Base-by-base conservation (phyloP, 2,888 invertebrate genomes). In the Diogma glabrata region DNA sequence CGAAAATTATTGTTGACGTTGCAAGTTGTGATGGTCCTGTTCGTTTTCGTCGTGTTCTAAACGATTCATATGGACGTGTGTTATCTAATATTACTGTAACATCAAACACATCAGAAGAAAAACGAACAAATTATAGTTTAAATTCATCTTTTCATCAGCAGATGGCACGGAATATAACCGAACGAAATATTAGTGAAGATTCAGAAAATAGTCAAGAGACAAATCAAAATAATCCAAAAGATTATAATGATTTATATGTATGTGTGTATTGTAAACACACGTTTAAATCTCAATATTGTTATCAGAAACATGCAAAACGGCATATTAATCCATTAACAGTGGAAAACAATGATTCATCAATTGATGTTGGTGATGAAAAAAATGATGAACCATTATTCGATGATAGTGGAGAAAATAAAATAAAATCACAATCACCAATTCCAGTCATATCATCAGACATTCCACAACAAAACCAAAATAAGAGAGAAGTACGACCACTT, bases 1-100 rank as follows among this genome's bases (percentile, higher is more conserved):
- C 68, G 24, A 79, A 77, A 63, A 79, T 85, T 0, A 81, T 90
- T 2, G 71, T 88, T 54, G 91, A 92, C 67, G 78, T 91, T n/a
- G 92, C 91, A 1, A 89, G 86, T 55, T 92, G 92, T 67, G 92
- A 92, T 67, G 92, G 92, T 0, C 92, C 92, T 0, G 90, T 92
- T 1, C 76, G 84, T 22, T 87, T 92, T 69, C 87, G 87, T 60
- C 76, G 91, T 2, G 88, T 92, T 3, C 72, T 89, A 3, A 92
- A 92, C 71, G 81, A 79, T 48, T 87, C 88, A 53, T 92, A 89
- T 72, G 79, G 70, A 3, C 65, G 66, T 30, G 4, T 43, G 7
- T 14, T 20, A n/a, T 9, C 47, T 7, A 20, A 10, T 10, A 28
- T 19, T 19, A n/a, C n/a, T 43, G 10, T n/a, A 47, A 64, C 7